Evolutionary conservation across 2,797 vertebrate species (phyloP).

Genomic region (Chelidonichthys spinosus): DNA sequence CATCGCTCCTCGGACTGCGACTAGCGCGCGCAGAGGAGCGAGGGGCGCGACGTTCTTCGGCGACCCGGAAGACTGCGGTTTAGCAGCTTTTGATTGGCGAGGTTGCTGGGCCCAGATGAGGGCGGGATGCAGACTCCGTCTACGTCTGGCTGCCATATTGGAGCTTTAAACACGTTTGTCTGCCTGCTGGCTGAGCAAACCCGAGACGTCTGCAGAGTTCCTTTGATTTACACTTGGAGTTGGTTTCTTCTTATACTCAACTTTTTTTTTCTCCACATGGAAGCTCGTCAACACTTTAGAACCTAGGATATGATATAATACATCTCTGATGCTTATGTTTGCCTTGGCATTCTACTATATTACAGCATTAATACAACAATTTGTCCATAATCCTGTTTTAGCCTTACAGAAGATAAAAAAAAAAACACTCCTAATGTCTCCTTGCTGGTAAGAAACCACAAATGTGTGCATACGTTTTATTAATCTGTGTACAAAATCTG

Average conservation of each 20-base stretch:
- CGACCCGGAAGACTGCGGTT: conserved; percentile 78
- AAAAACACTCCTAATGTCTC: not conserved
- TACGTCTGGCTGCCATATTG: conserved; percentile 64
- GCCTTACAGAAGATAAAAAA: not conserved
- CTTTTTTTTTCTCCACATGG: not conserved
- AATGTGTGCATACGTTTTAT: conserved; percentile 64
- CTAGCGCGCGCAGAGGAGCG: conserved; percentile 50
- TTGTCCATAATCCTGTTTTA: not conserved
- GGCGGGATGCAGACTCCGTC: conserved; percentile 74
- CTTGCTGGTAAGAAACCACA: not conserved
- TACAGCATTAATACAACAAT: not conserved
- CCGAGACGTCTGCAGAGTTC: not conserved
- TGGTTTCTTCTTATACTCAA: not conserved
- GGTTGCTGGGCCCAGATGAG: conserved; percentile 63
- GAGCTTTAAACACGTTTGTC: conserved; percentile 41
- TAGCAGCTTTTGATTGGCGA: conserved; percentile 81
- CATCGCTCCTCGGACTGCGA: conserved; percentile 74
- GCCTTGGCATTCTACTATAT: too few relatives aligned
- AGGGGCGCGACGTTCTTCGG: conserved; percentile 57
- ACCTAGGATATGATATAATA: not conserved
- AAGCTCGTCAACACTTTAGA: not conserved
- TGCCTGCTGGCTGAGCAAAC: not conserved
- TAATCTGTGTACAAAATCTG: conserved; percentile 61
- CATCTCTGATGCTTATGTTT: not conserved
- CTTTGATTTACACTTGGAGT: not conserved